Evolutionary conservation across 2,113 vertebrate species (phyloP).

Genomic region (Chamaetylas fuelleborni): DNA sequence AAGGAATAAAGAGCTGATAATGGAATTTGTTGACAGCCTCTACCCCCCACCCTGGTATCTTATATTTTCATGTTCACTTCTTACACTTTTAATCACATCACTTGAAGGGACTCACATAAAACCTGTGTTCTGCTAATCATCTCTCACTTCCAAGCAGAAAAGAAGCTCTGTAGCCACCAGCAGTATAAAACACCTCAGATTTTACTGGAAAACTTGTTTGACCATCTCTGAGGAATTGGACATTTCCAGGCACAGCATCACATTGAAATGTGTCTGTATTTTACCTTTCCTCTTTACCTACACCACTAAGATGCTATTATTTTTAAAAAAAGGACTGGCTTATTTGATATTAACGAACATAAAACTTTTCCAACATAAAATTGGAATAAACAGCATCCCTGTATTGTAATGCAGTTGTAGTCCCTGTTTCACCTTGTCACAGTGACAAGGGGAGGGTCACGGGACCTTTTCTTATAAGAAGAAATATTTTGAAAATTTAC

Average conservation of each 20-base stretch:
- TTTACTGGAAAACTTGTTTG: neutral
- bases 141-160: neutral
- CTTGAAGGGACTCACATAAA: neutral
- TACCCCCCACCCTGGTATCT: neutral
- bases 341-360: neutral
- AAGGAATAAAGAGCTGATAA: neutral
- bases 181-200: neutral
- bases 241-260: neutral
- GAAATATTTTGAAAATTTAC: neutral
- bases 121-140: neutral
- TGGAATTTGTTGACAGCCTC: neutral
- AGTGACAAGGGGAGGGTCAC: too few relatives aligned
- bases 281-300: neutral
- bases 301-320: neutral
- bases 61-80: neutral
- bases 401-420: neutral
- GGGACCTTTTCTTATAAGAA: neutral
- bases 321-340: neutral
- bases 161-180: neutral
- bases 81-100: neutral
- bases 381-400: neutral
- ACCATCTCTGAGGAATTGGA: neutral
- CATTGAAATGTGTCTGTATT: neutral
- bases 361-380: neutral
- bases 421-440: neutral